Base-by-base conservation (phyloP, 2,888 invertebrate species). In the Junonia oenone region DNA sequence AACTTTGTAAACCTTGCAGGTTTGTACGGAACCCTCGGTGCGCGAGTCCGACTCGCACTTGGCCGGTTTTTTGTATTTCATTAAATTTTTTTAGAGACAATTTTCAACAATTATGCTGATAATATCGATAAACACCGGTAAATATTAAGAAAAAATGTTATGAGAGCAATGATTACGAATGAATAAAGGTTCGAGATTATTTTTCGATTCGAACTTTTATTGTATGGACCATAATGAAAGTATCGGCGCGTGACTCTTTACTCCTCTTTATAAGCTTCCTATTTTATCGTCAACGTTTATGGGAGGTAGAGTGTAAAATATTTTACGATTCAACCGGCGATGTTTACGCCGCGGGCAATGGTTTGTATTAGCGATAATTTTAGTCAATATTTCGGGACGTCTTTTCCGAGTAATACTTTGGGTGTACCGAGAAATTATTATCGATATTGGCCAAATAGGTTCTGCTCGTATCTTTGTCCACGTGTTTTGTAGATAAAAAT, bases 231-330 rank as follows among this genome's bases (percentile, higher is more conserved):
- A 48, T 48, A 48, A 54, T 55, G 55, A 55, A 49, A 45, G 49
- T 49, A 60, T 49, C 43, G 52, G 49, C 35, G 43, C 52, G 46
- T 53, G 58, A 49, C 46, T 45, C 37, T 53, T 58, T 60, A 60
- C 58, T 58, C 43, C 45, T 37, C 46, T 58, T 60, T 58, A 60
- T 51, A 50, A 58, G 56, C 56, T 59, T 48, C 54, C 62, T 51
- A 60, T 56, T 60, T 58, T 51, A 60, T 60, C 56, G 49, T 55
- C 45, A 54, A 51, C 49, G 58, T 58, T 62, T 62, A 62, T 62
- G 56, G 49, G 53, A 60, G 60, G 56, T 63, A 58, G 62, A 62
- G 57, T 59, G 56, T 55, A 51, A 57, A 62, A 55, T 60, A 55
- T 60, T 63, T 63, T 62, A 62, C 58, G 62, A 59, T 57, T 55